These are phyloP conservation scores for Neria commutata DNA, from an alignment of 2,888 invertebrate genomes.

Conservation along the genomic window DNA sequence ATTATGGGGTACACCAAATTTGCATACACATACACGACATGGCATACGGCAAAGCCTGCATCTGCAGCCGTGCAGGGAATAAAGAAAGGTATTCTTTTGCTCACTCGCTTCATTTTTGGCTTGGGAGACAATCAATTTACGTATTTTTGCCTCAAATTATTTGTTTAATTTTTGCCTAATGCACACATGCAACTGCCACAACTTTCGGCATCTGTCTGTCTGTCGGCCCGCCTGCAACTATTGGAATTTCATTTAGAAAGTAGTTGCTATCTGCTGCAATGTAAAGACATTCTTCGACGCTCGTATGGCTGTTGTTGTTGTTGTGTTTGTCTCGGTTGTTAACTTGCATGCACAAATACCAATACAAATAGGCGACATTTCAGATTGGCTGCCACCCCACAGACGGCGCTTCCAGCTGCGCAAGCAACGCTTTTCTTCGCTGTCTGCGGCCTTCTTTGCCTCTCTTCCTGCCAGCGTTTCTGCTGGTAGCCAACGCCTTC, in stretches of 20 bases:
- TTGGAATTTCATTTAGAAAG: constrained; percentile 50
- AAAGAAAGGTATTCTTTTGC: constrained; percentile 39
- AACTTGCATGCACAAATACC: constrained; percentile 41
- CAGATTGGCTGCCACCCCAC: not conserved
- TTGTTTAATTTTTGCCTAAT: constrained; percentile 51
- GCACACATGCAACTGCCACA: constrained; percentile 17
- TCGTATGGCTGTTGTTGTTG: not conserved
- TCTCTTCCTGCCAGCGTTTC: too few species aligned
- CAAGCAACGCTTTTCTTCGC: constrained; percentile 46
- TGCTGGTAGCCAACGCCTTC: constrained; percentile 36
- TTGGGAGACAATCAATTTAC: constrained; percentile 55
- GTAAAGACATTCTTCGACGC: not conserved
- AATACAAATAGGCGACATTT: not conserved
- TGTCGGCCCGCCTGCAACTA: constrained; percentile 12
- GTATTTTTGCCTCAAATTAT: constrained; percentile 55
- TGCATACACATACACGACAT: too few species aligned
- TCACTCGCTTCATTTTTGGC: constrained; percentile 9
- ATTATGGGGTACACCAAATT: not conserved
- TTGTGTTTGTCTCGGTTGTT: constrained; percentile 6
- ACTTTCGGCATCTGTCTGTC: constrained; percentile 26
- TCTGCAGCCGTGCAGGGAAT: constrained; percentile 25
- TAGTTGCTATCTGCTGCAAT: constrained; percentile 33
- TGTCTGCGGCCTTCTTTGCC: too few species aligned
- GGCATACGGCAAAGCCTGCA: constrained; percentile 6
- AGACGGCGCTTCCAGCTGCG: constrained; percentile 17